Percentiles rank a stretch among this genome's conserved stretches.
phyloP scores from a whole-genome alignment of 2,113 vertebrate genomes.

The Myotis brandtii region DNA sequence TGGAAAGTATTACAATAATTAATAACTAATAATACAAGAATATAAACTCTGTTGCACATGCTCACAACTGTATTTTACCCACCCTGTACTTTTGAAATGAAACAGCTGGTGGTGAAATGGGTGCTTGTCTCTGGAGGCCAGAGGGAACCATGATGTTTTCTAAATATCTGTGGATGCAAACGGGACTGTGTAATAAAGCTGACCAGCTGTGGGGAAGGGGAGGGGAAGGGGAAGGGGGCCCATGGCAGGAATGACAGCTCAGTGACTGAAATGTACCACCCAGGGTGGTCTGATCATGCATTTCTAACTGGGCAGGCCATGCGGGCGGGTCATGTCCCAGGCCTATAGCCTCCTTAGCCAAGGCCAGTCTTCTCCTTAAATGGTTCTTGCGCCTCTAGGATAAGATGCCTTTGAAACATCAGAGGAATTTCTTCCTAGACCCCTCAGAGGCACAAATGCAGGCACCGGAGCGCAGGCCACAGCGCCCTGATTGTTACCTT shows the following conservation, averaged over 20 bases:
- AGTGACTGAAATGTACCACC: background rate
- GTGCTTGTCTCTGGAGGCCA: background rate
- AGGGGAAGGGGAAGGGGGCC: accelerated
- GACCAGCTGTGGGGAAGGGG: background rate
- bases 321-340: background rate
- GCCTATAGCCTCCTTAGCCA: background rate
- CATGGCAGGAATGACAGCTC: background rate
- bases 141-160: background rate
- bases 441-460: background rate
- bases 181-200: background rate
- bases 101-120: background rate
- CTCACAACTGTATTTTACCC: background rate
- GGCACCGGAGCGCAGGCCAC: no score
- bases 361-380: background rate
- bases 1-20: background rate
- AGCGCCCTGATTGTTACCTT: background rate
- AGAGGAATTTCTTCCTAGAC: background rate
- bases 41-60: background rate
- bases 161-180: background rate
- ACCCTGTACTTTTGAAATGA: background rate
- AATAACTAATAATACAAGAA: background rate
- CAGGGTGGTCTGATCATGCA: background rate
- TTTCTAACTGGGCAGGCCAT: background rate
- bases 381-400: background rate
- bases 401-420: background rate